These are phyloP conservation scores for Portunus trituberculatus DNA, from an alignment of 1,140 invertebrate species.

Conservation along the genomic window DNA sequence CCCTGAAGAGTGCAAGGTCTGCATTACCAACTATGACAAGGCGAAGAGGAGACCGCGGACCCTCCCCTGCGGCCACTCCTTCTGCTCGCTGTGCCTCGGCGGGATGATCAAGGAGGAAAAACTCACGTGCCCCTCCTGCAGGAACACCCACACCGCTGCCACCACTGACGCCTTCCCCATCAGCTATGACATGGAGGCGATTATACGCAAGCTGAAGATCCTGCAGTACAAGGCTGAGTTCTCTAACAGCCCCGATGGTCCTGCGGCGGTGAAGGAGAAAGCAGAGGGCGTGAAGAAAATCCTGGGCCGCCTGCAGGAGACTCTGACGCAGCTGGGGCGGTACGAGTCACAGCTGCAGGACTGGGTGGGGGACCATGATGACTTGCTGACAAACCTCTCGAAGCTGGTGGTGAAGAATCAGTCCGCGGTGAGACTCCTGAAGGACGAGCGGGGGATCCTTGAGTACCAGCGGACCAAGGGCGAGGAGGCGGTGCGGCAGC, in stretches of 20 bases:
- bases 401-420: neutral
- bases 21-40: conserved; percentile 51
- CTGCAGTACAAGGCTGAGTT: conserved; percentile 9
- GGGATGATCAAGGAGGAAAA: conserved; percentile 35
- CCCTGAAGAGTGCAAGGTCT: conserved; percentile 56
- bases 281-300: neutral
- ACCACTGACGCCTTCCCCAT: conserved; percentile 40
- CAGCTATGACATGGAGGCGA: conserved; percentile 55
- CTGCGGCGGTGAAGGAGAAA: conserved; percentile 31
- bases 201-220: conserved; percentile 53
- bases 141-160: neutral
- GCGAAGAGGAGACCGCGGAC: conserved; percentile 24
- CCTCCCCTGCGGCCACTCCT: conserved; percentile 51
- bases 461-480: conserved; percentile 34
- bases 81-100: conserved; percentile 40
- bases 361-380: conserved; percentile 42
- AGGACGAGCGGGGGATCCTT: conserved; percentile 36
- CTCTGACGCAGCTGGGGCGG: conserved; percentile 9
- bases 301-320: neutral
- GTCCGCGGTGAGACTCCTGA: conserved; percentile 21
- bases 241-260: neutral
- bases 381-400: neutral
- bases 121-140: conserved; percentile 34
- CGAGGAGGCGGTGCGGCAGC: conserved; percentile 11
- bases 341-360: conserved; percentile 42